Evolutionary conservation across 2,113 vertebrate species (phyloP).

Genomic region (Xiphias gladius): DNA sequence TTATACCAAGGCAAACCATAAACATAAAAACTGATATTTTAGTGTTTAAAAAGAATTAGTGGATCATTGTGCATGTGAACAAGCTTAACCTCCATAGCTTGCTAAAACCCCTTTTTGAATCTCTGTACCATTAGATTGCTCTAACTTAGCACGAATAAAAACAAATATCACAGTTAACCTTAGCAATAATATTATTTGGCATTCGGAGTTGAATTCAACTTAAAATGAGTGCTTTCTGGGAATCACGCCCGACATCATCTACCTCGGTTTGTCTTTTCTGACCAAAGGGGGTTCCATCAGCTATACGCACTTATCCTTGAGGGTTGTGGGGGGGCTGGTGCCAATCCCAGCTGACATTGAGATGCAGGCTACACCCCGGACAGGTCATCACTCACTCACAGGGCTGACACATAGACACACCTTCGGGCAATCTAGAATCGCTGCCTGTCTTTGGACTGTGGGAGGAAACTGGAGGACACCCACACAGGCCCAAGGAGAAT

Average conservation of each 20-base stretch:
- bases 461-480: too few relatives aligned
- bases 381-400: neutral
- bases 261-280: neutral
- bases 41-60: too few relatives aligned
- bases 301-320: too few relatives aligned
- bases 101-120: too few relatives aligned
- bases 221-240: neutral
- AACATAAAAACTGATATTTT: too few relatives aligned
- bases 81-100: too few relatives aligned
- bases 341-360: neutral
- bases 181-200: neutral
- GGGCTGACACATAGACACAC: neutral
- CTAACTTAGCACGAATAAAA: too few relatives aligned
- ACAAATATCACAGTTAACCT: neutral
- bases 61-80: too few relatives aligned
- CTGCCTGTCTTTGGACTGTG: neutral
- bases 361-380: neutral
- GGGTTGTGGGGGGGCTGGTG: too few relatives aligned
- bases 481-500: neutral
- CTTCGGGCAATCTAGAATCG: neutral
- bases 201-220: too few relatives aligned
- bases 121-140: too few relatives aligned
- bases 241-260: neutral
- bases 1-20: too few relatives aligned
- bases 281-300: neutral